Evolutionary conservation across 2,888 invertebrate genomes (phyloP).

Genomic region (Eupithecia centaureata): DNA sequence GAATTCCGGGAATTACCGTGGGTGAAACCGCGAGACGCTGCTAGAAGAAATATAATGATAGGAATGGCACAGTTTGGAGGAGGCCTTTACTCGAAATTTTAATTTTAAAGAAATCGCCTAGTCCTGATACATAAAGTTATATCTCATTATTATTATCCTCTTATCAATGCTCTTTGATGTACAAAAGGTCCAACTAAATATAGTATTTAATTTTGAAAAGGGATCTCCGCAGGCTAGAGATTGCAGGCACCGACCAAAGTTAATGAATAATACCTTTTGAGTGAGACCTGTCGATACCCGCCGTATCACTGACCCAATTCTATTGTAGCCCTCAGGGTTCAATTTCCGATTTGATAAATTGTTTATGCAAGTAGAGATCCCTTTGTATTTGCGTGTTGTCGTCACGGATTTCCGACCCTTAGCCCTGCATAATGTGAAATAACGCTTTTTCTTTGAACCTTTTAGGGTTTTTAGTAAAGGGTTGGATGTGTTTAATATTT

Average conservation of each 20-base stretch:
- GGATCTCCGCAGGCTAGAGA: not conserved
- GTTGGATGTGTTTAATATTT: slow-evolving; percentile 13
- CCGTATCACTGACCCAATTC: slow-evolving; percentile 10
- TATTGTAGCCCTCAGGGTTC: slow-evolving; percentile 29
- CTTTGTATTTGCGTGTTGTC: slow-evolving; percentile 41
- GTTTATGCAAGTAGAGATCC: slow-evolving; percentile 42
- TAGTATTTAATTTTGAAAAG: not conserved
- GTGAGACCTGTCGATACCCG: slow-evolving; percentile 3
- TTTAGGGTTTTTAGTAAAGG: slow-evolving; percentile 16
- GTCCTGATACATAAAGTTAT: no score
- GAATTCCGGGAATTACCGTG: no score
- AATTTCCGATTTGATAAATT: slow-evolving; percentile 44
- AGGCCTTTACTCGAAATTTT: no score
- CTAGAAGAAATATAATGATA: no score
- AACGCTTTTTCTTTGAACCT: slow-evolving; percentile 14
- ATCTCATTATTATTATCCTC: no score
- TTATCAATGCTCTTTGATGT: not conserved
- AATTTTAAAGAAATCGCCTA: no score
- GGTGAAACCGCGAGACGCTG: no score
- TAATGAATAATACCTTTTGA: slow-evolving; percentile 3
- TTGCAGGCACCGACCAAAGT: not conserved
- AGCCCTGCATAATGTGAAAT: slow-evolving; percentile 37
- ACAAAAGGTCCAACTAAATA: not conserved
- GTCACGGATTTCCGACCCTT: slow-evolving; percentile 37
- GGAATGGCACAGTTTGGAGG: no score